Conservation (phyloP, 2,888 invertebrate genomes). For the Lymantria monacha region DNA sequence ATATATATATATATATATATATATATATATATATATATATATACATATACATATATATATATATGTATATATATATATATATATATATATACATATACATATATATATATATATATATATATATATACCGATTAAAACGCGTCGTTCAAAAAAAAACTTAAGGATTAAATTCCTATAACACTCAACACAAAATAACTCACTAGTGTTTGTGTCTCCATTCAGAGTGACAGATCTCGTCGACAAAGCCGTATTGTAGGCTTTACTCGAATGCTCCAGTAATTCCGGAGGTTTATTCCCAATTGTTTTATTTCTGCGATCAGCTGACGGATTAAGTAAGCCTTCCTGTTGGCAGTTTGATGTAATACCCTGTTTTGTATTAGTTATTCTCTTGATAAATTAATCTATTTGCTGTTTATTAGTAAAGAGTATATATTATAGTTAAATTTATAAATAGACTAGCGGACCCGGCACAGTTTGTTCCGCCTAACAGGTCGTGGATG, state of each 20-base stretch:
- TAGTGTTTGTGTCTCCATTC: neutral
- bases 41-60: no score
- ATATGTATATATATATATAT: no score
- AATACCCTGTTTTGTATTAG: constrained; percentile 1
- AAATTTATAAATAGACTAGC: no score
- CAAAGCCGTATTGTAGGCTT: constrained; percentile 1
- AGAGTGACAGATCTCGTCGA: constrained; percentile 4
- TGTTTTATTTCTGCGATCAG: constrained; percentile 12
- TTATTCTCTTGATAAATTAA: neutral
- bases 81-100: no score
- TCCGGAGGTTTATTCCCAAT: constrained; percentile 7
- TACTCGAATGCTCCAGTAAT: constrained; percentile 5
- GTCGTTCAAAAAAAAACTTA: no score
- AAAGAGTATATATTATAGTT: no score
- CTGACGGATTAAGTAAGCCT: constrained; percentile 3
- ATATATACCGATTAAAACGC: no score
- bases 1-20: no score
- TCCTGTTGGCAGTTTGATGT: constrained; percentile 2
- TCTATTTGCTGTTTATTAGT: neutral
- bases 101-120: no score
- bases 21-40: no score
- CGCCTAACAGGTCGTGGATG: no score
- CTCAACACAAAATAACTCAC: constrained; percentile 1
- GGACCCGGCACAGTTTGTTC: no score
- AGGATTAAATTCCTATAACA: neutral